These are phyloP conservation scores for Branchipolynoe longqiensis DNA, from an alignment of 2,888 invertebrate species.

Conservation along the genomic window DNA sequence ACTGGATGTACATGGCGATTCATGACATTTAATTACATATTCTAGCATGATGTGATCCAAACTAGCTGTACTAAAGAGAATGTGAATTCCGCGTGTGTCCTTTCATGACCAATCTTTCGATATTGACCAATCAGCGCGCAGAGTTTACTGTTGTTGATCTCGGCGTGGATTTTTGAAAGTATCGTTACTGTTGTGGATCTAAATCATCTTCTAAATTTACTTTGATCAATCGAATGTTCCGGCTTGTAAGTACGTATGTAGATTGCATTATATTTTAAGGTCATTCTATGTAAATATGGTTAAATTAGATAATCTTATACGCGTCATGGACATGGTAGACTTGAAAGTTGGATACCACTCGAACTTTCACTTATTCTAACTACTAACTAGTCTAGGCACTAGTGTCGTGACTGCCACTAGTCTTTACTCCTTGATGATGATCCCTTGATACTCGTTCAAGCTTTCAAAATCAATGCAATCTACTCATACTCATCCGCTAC, in stretches of 20 bases:
- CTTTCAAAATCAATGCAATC: too few relatives aligned
- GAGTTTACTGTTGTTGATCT: background rate
- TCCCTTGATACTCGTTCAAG: too few relatives aligned
- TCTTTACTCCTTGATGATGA: too few relatives aligned
- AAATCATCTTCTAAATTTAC: background rate
- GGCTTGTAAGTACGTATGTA: background rate
- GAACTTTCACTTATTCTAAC: too few relatives aligned
- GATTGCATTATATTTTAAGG: too few relatives aligned
- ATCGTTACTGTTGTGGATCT: background rate
- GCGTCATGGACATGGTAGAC: too few relatives aligned
- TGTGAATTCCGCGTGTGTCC: background rate
- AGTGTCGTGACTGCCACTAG: too few relatives aligned
- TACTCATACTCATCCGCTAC: too few relatives aligned
- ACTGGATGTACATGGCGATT: background rate
- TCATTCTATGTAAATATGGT: background rate
- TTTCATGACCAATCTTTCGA: constrained; percentile 2
- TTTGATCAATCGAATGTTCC: background rate
- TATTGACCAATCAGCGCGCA: background rate
- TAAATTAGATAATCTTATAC: background rate
- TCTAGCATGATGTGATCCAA: background rate
- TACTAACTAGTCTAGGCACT: too few relatives aligned
- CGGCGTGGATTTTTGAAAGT: constrained; percentile 27
- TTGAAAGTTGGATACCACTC: too few relatives aligned
- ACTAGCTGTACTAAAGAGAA: background rate
- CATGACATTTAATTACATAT: background rate